phyloP scores from a whole-genome alignment of 2,113 vertebrate species.

The Cichladusa arquata region DNA sequence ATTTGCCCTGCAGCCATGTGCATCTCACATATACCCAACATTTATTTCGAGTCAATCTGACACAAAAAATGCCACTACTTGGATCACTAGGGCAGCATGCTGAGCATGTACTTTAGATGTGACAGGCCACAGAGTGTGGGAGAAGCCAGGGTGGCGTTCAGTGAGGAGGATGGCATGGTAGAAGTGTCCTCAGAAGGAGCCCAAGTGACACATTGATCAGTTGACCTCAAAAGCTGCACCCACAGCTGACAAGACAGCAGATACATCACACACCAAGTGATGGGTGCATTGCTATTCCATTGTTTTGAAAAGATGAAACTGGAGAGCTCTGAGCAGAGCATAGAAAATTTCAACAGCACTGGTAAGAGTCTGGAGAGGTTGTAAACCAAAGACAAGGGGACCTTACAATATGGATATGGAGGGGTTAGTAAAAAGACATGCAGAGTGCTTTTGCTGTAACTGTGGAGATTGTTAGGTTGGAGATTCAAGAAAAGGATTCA shows the following conservation, averaged over 20 bases:
- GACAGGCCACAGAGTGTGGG: neutral
- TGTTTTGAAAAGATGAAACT: neutral
- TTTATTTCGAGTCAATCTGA: neutral
- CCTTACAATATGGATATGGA: neutral
- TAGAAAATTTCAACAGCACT: neutral
- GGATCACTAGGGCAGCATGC: neutral
- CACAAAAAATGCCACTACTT: neutral
- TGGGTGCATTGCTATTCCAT: neutral
- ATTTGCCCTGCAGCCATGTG: neutral
- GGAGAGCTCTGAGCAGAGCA: neutral
- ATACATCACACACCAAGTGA: neutral
- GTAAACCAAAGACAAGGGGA: neutral
- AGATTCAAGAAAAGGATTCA: neutral
- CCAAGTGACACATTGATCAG: neutral
- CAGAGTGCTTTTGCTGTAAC: neutral
- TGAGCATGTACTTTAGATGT: neutral
- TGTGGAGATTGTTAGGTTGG: neutral
- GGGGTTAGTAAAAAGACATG: neutral
- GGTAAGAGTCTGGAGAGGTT: neutral
- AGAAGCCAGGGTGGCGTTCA: neutral
- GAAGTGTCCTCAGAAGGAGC: neutral
- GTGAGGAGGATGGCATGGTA: neutral
- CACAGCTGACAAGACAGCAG: neutral
- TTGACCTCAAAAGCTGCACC: neutral
- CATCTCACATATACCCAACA: neutral